Evolutionary conservation across 1,140 invertebrate genomes (phyloP), one percentile per base, ranked within the genome.

Genomic region (Melipona quadrifasciata): DNA sequence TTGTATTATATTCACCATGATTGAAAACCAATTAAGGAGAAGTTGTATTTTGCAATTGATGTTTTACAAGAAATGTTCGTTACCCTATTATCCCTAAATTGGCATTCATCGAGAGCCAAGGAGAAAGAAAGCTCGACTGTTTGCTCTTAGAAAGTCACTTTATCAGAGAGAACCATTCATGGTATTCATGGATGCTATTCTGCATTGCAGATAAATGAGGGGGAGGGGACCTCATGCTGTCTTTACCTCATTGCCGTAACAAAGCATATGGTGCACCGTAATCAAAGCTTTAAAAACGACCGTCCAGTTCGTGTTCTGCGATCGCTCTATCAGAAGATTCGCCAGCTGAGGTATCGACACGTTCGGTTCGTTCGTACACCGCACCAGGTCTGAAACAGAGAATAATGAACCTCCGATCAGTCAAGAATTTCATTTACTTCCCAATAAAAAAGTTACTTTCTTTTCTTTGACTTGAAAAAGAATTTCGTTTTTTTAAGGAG

Each of bases 351-450:
- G 99, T 95, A 99, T 99, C 72, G 99, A 99, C 27, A 99, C 99
- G 95, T 99, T 99, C 58, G 99, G 99, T 95, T 99, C 99, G 95
- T 99, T 99, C 93, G 99, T 99, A 96, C 99, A 99, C 93, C 99
- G 99, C 91, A 99, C 97, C 95, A 99, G 96, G 97, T 99, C 99
- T 99, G 97, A 68, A 96, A 96, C 90, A 93, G 92, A 90, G 90
- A 93, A 94, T 71, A 64, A 82, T n/a, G 61, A 31, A 0, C 5
- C 14, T 47, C 12, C 72, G 21, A 76, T 76, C 61, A 58, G 16
- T 24, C 21, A 55, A 12, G 8, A 53, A 16, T 68, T 47, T 31
- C n/a, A 12, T 61, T n/a, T 61, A 0, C 21, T 61, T n/a, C 14
- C 12, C 58, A 39, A 39, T 24, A 24, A 11, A 12, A 61, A 61